A percentile compares a stretch with the other conserved stretches of the same genome.
Conservation (phyloP, 1,140 invertebrate genomes). For the Ceratina calcarata region DNA sequence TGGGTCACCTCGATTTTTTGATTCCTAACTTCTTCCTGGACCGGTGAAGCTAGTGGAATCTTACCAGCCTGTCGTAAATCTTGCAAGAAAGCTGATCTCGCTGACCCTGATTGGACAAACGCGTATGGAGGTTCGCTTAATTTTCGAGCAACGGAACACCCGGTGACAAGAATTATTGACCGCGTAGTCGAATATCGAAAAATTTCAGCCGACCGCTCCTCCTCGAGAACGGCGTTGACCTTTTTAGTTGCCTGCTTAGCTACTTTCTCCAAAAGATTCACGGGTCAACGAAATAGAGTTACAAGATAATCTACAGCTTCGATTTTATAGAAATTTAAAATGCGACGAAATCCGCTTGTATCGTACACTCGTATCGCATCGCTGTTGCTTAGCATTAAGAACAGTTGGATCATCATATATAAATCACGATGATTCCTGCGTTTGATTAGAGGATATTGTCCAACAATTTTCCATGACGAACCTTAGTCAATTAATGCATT, state of each 20-base stretch:
- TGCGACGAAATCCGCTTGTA: no score
- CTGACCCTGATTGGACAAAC: constrained; percentile 60
- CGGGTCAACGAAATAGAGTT: no score
- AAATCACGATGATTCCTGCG: no score
- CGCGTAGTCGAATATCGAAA: constrained; percentile 28
- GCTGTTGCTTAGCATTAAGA: no score
- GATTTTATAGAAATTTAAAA: no score
- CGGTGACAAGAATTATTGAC: constrained; percentile 48
- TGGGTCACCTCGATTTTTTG: constrained; percentile 23
- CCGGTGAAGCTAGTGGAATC: constrained; percentile 57
- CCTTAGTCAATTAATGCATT: no score
- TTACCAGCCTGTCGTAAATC: constrained; percentile 59
- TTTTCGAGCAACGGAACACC: constrained; percentile 29
- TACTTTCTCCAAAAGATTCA: no score
- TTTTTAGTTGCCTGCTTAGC: background rate
- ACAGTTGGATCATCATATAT: no score
- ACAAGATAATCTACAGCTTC: no score
- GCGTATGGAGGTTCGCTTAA: constrained; percentile 41
- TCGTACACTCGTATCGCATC: no score
- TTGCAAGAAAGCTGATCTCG: constrained; percentile 60
- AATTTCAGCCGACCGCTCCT: background rate
- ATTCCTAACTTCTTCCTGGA: constrained; percentile 31
- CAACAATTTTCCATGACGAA: no score
- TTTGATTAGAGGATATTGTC: no score
- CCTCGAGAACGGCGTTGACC: background rate